Base-by-base conservation (phyloP, 2,113 vertebrate species). In the Eublepharis macularius region DNA sequence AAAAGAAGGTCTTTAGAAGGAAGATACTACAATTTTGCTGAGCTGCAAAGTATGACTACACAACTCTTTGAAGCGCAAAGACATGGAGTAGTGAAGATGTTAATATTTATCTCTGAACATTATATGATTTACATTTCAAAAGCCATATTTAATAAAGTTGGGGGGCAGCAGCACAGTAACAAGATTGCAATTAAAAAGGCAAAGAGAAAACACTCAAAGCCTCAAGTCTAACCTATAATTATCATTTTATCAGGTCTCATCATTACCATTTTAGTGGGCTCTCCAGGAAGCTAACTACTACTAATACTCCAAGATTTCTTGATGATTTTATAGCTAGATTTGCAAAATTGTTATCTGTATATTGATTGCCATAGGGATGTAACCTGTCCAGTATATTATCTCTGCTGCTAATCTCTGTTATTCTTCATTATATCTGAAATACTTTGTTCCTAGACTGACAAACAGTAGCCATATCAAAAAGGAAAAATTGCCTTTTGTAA, bases 41-140 rank as follows among this genome's bases (percentile, higher is more conserved):
- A 95, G 94, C 96, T 95, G 94, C 93, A 95, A 94, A 95, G 93
- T 95, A 94, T 94, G 95, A 95, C 94, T 92, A 94, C 92, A 91
- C 89, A 93, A 88, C 88, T 91, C 94, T 95, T 94, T 96, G 95
- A 96, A 96, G 94, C 95, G 92, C 88, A 92, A 94, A 94, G 92
- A 88, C 85, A 92, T 88, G 85, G 90, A 94, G 89, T 88, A 84
- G 92, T 95, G 90, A 95, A 90, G 90, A 88, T 93, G 89, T 93
- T 89, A 92, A 90, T 86, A 87, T 79, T 91, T 83, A 87, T 87
- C 90, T 87, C 76, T 90, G 89, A 93, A 94, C 85, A 93, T 84
- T 87, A 72, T 89, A 89, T 83, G 13, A 89, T 91, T 92, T 86
- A 90, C 93, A 94, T 94, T 95, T 95, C 95, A 90, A 93, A 94